Evolutionary conservation across 2,797 vertebrate species (phyloP).

Genomic region (Malacoraja senta): DNA sequence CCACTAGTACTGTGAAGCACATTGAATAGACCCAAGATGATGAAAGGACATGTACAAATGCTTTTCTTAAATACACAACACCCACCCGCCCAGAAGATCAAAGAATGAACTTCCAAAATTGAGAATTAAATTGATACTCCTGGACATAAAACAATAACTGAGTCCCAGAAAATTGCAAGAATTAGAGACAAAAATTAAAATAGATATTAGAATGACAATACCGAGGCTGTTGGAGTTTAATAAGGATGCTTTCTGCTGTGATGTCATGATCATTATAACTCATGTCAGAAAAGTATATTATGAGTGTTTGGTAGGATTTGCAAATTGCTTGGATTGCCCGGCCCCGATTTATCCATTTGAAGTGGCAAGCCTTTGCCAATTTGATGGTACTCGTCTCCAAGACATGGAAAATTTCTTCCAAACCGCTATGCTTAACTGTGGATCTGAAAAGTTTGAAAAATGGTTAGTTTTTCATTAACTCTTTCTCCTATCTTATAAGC

Average conservation of each 20-base stretch:
- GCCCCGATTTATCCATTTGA: slow-evolving; percentile 36
- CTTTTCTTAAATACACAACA: not conserved
- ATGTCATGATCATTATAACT: slow-evolving; percentile 33
- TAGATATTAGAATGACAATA: slow-evolving; percentile 18
- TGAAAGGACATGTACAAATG: not conserved
- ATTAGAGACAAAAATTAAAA: not conserved
- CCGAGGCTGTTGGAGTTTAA: slow-evolving; percentile 35
- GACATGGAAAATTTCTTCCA: slow-evolving; percentile 33
- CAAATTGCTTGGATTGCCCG: slow-evolving; percentile 35
- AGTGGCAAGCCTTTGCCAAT: slow-evolving; percentile 29
- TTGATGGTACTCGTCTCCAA: slow-evolving; percentile 27
- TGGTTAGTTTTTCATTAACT: not conserved
- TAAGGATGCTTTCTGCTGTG: slow-evolving; percentile 35
- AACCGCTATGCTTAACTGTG: slow-evolving; percentile 37
- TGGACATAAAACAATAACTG: not conserved
- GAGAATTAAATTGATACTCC: not conserved
- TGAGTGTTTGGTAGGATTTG: slow-evolving; percentile 36
- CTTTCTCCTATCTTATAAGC: not conserved
- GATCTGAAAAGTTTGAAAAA: slow-evolving; percentile 31
- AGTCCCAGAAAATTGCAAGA: not conserved
- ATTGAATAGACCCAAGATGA: not conserved
- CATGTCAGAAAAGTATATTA: slow-evolving; percentile 34
- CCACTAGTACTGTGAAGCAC: no score
- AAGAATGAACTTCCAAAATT: not conserved
- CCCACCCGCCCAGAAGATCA: not conserved